Base-by-base conservation (phyloP, 2,888 invertebrate genomes). In the Lamproptera curius region DNA sequence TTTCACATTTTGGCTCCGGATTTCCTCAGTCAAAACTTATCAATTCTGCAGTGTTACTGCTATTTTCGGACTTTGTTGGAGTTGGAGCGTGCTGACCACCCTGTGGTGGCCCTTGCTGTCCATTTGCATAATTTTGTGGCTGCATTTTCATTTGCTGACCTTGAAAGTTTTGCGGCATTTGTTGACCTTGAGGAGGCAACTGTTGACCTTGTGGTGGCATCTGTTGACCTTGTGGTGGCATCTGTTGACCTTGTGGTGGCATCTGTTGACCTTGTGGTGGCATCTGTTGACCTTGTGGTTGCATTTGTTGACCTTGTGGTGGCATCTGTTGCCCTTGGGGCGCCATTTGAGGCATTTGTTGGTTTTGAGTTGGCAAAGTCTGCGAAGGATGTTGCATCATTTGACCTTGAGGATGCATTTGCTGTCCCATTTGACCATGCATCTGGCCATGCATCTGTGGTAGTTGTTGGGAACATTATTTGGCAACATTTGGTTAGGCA, bases 1-100 rank as follows among this genome's bases (percentile, higher is more conserved):
- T 54, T 64, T 55, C 47, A 54, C 59, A 42, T 39, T 51, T 10
- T 16, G 2, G 11, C 3, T 31, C 11, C 16, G 16, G 38, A 42
- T 44, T 42, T 26, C 56, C 68, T 90, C 88, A 95, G 86, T 95
- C 95, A 61, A 95, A 95, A 69, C 92, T 93, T 57, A 95, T 95
- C 28, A 95, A 86, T 77, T 95, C 95, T 11, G 93, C 95, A 1
- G 94, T 94, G 51, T 83, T 86, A 53, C 82, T 86, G 55, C 85
- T 86, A 46, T 73, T 68, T 65, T 86, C 86, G 9, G 85, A 66
- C 51, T 86, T 86, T 0, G 71, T 67, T 0, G 75, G 68, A 1
- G 81, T 73, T 54, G 74, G 84, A n/a, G 58, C 54, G 46, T 57
- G 65, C 17, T 63, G 59, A 14, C 53, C 60, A 4, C 31, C 31